Base-by-base conservation (phyloP, 2,113 vertebrate genomes). In the Cololabis saira region DNA sequence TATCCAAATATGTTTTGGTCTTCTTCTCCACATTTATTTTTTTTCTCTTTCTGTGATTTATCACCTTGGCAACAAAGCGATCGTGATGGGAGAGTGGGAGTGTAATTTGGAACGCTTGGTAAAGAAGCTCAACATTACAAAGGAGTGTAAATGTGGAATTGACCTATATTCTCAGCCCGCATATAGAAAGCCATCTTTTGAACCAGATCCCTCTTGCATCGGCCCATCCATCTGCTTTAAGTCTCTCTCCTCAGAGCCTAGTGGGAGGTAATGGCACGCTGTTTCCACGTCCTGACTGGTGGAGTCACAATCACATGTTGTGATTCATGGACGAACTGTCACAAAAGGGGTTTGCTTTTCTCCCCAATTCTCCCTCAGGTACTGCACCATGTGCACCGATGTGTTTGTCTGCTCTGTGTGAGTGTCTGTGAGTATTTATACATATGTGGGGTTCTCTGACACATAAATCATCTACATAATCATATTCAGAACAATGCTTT, bases 101-200 rank as follows among this genome's bases (percentile, higher is more conserved):
- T 14, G 17, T 74, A 61, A 83, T 85, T 83, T 68, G 61, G 77
- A 74, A 67, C 51, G 40, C 74, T 78, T 71, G 70, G 56, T 68
- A 59, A 73, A 80, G 81, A 81, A 50, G 68, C 80, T 74, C 56
- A 52, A 60, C 55, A 64, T 80, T 81, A 82, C 61, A 71, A 87
- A 80, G 76, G 83, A 78, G 77, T 62, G 74, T 78, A 85, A 89
- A 89, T 82, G 71, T 88, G 76, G 80, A 81, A 81, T 74, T 87
- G 88, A 88, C 90, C 86, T 81, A 89, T 84, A 86, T 90, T 81
- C 51, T 58, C 61, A 58, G 61, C 76, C 78, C 17, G 56, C 64
- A 79, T 84, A 86, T 81, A 89, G 74, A 85, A 83, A 81, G 19
- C 68, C 60, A 68, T 86, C 66, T 71, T 22, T 57, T 81, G 71